phyloP scores from a whole-genome alignment of 2,113 vertebrate species.

The Macroglossus sobrinus region DNA sequence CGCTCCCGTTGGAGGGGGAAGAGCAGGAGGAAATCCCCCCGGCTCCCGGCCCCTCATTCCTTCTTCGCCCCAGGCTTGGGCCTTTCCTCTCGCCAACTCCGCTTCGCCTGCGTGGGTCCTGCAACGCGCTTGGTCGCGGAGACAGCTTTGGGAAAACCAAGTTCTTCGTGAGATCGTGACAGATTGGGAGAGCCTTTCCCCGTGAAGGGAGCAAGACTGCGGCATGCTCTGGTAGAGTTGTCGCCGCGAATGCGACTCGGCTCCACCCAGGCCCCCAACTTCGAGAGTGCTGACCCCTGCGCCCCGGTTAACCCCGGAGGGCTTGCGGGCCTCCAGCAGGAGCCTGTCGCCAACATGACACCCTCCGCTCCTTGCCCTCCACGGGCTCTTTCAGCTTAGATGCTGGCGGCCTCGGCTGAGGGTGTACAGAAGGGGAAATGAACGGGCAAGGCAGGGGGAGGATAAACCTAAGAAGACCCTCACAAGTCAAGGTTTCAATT shows the following conservation, averaged over 20 bases:
- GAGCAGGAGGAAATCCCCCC: constrained; percentile 74
- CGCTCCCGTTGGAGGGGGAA: constrained; percentile 80
- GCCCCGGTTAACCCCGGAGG: neutral
- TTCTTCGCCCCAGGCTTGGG: neutral
- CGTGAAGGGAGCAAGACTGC: neutral
- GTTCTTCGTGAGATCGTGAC: neutral
- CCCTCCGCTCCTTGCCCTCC: neutral
- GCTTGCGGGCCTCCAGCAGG: neutral
- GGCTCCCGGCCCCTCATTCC: neutral
- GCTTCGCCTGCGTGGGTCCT: neutral
- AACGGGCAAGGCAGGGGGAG: neutral
- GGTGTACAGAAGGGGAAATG: neutral
- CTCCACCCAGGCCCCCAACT: constrained; percentile 5
- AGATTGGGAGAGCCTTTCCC: neutral
- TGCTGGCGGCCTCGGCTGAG: neutral
- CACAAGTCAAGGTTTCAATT: neutral
- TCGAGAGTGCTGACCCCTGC: constrained; percentile 47
- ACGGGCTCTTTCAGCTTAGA: neutral
- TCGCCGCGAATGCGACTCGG: neutral
- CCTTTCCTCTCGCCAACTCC: neutral
- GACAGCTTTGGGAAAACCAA: fast-evolving
- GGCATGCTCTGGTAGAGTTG: neutral
- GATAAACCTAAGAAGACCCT: neutral
- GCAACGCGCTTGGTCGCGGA: neutral
- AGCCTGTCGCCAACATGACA: constrained; percentile 21